Conservation (phyloP, 2,797 vertebrate species). For the Cottoperca gobio region DNA sequence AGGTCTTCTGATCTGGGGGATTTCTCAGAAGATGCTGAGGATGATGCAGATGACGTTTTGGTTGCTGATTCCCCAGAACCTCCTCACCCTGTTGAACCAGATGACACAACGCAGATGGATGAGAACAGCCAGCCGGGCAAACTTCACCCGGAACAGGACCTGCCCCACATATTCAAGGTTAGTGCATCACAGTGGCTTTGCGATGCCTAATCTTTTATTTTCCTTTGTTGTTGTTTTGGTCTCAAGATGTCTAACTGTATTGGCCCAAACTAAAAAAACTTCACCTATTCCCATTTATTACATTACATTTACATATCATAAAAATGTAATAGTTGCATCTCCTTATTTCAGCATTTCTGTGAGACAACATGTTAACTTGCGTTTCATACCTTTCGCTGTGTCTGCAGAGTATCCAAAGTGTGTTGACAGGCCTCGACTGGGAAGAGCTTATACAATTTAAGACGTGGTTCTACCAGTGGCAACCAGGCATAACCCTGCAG, state of each 20-base stretch:
- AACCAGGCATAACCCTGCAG: neutral
- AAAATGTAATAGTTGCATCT: neutral
- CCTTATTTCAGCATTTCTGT: neutral
- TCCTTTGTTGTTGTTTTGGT: neutral
- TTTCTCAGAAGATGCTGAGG: neutral
- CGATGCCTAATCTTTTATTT: neutral
- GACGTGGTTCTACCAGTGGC: slow-evolving; percentile 37
- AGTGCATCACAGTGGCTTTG: neutral
- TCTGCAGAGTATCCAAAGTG: slow-evolving; percentile 68
- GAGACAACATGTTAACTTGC: neutral
- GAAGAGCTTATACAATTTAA: slow-evolving; percentile 65
- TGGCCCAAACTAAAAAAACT: neutral
- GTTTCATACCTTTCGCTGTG: neutral
- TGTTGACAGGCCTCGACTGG: slow-evolving; percentile 19
- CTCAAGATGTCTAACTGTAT: neutral
- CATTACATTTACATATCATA: neutral
- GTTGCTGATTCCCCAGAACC: slow-evolving; percentile 69
- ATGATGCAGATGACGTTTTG: slow-evolving; percentile 42
- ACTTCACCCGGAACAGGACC: slow-evolving; percentile 69
- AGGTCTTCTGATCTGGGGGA: slow-evolving; percentile 47
- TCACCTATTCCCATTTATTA: neutral
- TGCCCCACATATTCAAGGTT: slow-evolving; percentile 75
- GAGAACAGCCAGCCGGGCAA: slow-evolving; percentile 55
- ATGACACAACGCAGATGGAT: slow-evolving; percentile 34
- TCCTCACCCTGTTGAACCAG: slow-evolving; percentile 65